phyloP scores from a whole-genome alignment of 1,140 invertebrate genomes.

The Chymomyza costata region DNA sequence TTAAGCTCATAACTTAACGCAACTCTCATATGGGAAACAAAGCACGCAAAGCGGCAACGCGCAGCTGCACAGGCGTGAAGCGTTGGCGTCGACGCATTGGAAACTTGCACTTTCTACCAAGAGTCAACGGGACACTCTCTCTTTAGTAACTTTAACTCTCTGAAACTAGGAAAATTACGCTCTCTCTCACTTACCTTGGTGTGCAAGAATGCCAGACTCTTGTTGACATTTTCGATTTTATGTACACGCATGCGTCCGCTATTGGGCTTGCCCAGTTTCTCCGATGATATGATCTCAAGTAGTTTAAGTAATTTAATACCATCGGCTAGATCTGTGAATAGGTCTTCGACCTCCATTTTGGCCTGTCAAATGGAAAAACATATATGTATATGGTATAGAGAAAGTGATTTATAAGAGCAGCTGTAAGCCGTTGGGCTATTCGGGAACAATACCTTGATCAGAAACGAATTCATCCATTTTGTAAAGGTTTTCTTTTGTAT shows the following conservation, averaged over 20 bases:
- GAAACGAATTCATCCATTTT: slow-evolving; percentile 99
- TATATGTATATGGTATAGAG: neutral
- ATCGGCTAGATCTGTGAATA: slow-evolving; percentile 97
- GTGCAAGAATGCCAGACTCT: slow-evolving; percentile 97
- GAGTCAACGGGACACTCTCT: slow-evolving; percentile 33
- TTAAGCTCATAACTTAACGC: slow-evolving; percentile 15
- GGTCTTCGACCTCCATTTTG: slow-evolving; percentile 96
- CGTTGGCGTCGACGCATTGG: neutral
- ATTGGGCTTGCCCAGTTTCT: slow-evolving; percentile 97
- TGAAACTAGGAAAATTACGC: neutral
- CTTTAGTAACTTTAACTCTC: neutral
- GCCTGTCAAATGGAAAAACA: slow-evolving; percentile 78
- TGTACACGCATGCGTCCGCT: slow-evolving; percentile 98
- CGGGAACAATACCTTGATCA: slow-evolving; percentile 84
- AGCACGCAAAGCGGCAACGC: slow-evolving; percentile 66
- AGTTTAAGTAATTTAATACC: slow-evolving; percentile 96
- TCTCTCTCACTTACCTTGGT: slow-evolving; percentile 86
- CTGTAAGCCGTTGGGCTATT: too few species aligned
- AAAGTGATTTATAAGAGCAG: too few species aligned
- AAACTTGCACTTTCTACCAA: slow-evolving; percentile 66
- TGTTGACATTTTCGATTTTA: slow-evolving; percentile 99
- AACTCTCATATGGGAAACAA: slow-evolving; percentile 60
- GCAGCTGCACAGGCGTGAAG: slow-evolving; percentile 55
- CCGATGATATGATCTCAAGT: slow-evolving; percentile 98
- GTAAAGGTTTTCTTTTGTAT: slow-evolving; percentile 99